Percentiles rank a stretch among this genome's conserved stretches.
Evolutionary conservation across 2,888 invertebrate species (phyloP).

Genomic region (Nomada fabriciana): DNA sequence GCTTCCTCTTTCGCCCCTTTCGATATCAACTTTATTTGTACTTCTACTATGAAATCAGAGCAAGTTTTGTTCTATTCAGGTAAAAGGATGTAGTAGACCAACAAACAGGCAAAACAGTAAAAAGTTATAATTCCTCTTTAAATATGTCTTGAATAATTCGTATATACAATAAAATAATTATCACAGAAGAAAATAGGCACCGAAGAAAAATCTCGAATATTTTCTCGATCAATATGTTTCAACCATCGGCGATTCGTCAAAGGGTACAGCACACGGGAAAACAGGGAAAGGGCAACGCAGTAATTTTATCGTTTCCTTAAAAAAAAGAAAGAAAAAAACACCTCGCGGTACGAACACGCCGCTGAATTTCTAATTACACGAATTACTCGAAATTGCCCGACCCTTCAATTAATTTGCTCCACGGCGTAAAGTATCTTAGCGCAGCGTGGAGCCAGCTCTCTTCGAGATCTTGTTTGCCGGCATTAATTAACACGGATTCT

Average conservation of each 20-base stretch:
- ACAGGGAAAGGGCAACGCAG: not conserved
- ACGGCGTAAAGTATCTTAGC: constrained; percentile 9
- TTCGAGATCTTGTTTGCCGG: constrained; percentile 27
- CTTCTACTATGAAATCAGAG: not conserved
- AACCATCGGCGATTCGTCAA: not conserved
- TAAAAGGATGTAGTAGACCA: not conserved
- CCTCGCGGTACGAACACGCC: not conserved
- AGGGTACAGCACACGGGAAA: not conserved
- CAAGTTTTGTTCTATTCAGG: not conserved
- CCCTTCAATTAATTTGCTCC: constrained; percentile 33
- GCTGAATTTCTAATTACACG: constrained; percentile 31
- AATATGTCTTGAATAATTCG: too few relatives aligned
- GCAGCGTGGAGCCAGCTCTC: not conserved
- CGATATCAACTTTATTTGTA: not conserved
- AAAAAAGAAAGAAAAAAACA: not conserved
- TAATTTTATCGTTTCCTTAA: not conserved
- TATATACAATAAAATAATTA: not conserved
- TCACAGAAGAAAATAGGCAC: not conserved
- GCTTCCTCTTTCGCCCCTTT: not conserved
- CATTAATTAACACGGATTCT: constrained; percentile 50
- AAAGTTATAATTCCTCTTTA: not conserved
- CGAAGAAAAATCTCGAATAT: too few relatives aligned
- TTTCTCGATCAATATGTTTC: not conserved
- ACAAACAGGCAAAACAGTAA: not conserved
- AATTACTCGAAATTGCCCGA: constrained; percentile 22